Percentiles rank a stretch among this genome's conserved stretches.
phyloP scores from a whole-genome alignment of 2,113 vertebrate genomes.

The Puffinus mauretanicus region DNA sequence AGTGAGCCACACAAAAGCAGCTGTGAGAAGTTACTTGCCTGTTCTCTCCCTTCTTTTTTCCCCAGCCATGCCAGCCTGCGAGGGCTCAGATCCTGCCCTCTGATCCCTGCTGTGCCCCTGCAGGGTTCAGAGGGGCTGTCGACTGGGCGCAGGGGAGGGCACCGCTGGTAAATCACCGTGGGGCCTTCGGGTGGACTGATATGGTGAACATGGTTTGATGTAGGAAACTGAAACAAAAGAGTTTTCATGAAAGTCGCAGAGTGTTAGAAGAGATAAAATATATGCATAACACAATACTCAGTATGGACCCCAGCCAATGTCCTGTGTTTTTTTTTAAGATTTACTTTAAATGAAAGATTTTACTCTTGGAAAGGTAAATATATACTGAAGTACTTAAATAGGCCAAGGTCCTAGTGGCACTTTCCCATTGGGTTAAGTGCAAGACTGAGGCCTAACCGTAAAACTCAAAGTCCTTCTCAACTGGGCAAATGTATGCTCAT shows the following conservation, averaged over 20 bases:
- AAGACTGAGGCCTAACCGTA: not conserved
- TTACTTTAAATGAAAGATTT: not conserved
- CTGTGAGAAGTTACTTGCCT: slow-evolving; percentile 35
- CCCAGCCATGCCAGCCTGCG: not conserved
- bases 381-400: not conserved
- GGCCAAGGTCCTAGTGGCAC: not conserved
- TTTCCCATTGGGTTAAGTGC: not conserved
- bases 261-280: not conserved
- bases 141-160: not conserved
- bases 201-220: not conserved
- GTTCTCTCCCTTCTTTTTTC: not conserved
- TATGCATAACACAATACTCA: not conserved
- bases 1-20: slow-evolving; percentile 39
- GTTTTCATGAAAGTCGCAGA: not conserved
- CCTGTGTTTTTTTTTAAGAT: not conserved
- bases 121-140: not conserved
- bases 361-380: not conserved
- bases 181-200: not conserved
- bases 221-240: not conserved
- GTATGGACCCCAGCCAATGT: not conserved
- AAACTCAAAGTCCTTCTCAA: not conserved
- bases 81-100: not conserved
- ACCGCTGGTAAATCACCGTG: fast-evolving
- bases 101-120: not conserved
- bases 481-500: not conserved